Percentiles rank a stretch among this genome's conserved stretches.
These are phyloP conservation scores for Piscicola geometra DNA, from an alignment of 2,888 invertebrate genomes.

Conservation along the genomic window DNA sequence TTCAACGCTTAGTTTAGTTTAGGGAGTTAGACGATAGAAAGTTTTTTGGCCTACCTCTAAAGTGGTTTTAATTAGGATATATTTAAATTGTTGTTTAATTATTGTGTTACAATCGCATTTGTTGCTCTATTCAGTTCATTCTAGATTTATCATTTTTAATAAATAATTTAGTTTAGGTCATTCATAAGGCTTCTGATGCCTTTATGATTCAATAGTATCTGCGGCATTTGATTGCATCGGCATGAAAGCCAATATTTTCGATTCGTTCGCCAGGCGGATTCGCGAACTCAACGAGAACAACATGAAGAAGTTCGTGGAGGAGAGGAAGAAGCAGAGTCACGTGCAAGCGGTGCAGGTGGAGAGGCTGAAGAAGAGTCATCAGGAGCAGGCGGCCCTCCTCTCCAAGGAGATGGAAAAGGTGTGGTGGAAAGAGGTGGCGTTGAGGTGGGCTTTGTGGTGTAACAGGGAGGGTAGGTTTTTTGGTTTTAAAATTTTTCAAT, in stretches of 20 bases:
- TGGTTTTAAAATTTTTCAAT: neutral
- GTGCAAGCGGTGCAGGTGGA: constrained; percentile 52
- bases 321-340: constrained; percentile 61
- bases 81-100: too few relatives aligned
- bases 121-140: too few relatives aligned
- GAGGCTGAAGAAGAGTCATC: constrained; percentile 51
- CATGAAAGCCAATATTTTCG: neutral
- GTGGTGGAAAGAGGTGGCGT: neutral
- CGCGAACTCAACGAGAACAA: constrained; percentile 88
- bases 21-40: too few relatives aligned
- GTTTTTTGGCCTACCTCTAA: too few relatives aligned
- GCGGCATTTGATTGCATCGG: too few relatives aligned
- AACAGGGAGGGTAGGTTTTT: neutral
- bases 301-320: constrained; percentile 93
- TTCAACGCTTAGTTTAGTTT: too few relatives aligned
- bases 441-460: neutral
- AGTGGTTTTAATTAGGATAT: too few relatives aligned
- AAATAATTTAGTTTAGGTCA: too few relatives aligned
- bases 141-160: too few relatives aligned
- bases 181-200: too few relatives aligned
- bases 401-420: constrained; percentile 46
- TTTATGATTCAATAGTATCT: too few relatives aligned
- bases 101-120: neutral
- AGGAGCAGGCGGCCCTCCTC: constrained; percentile 75
- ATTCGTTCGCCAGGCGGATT: constrained; percentile 73